phyloP scores from a whole-genome alignment of 2,797 vertebrate genomes.

The Enteromius argenteus region DNA sequence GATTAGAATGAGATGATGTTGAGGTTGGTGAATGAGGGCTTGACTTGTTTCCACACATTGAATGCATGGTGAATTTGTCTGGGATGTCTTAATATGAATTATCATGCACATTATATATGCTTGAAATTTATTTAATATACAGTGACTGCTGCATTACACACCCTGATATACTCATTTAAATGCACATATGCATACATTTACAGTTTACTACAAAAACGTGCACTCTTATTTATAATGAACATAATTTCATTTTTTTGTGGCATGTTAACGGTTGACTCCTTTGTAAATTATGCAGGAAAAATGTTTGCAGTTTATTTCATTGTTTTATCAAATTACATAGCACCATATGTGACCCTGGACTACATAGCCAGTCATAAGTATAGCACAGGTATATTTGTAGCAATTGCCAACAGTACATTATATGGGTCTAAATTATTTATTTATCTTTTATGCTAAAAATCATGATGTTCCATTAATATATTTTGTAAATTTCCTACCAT shows the following conservation, averaged over 20 bases:
- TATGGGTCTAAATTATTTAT: not conserved
- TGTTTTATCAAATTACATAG: not conserved
- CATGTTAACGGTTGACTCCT: not conserved
- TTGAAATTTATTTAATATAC: conserved; percentile 9
- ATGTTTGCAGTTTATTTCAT: not conserved
- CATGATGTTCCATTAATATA: not conserved
- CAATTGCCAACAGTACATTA: not conserved
- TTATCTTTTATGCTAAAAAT: not conserved
- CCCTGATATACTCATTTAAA: not conserved
- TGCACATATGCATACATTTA: not conserved
- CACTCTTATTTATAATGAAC: not conserved
- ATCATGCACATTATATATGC: not conserved
- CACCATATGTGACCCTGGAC: not conserved
- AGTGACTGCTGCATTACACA: not conserved
- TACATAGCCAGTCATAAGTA: not conserved
- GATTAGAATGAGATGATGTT: conserved; percentile 44
- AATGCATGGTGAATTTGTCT: conserved; percentile 25
- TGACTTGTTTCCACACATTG: conserved; percentile 7
- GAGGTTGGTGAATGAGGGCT: conserved; percentile 36
- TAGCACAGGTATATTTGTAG: not conserved
- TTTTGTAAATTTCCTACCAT: not conserved
- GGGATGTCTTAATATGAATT: conserved; percentile 14
- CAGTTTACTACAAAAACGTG: not conserved
- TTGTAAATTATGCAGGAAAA: not conserved
- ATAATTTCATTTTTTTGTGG: not conserved